A percentile compares a stretch with the other conserved stretches of the same genome.
Evolutionary conservation across 2,113 vertebrate genomes (phyloP).

Genomic region (Trogon surrucura): DNA sequence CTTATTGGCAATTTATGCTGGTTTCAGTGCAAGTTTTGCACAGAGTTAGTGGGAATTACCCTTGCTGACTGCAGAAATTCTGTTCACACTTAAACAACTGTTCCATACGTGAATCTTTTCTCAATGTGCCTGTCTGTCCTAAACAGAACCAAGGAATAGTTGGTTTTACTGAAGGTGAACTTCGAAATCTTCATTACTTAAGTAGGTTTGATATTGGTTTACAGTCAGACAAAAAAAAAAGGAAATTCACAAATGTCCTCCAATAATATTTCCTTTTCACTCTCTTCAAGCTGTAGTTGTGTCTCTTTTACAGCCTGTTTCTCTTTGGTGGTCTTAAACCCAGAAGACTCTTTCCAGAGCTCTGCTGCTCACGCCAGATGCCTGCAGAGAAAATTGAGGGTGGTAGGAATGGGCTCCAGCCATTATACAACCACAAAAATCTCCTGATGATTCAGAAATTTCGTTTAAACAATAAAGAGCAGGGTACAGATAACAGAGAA

Average conservation of each 20-base stretch:
- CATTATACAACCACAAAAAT: constrained; percentile 63
- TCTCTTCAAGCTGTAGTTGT: constrained; percentile 9
- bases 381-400: constrained; percentile 63
- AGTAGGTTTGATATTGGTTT: neutral
- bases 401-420: constrained; percentile 61
- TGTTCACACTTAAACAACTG: neutral
- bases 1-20: neutral
- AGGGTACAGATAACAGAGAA: constrained; percentile 55
- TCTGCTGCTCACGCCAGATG: constrained; percentile 53
- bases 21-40: neutral
- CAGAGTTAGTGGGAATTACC: neutral
- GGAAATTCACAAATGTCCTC: neutral
- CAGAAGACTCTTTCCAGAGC: constrained; percentile 47
- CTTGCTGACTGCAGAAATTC: neutral
- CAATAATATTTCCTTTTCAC: constrained; percentile 29
- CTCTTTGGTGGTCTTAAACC: constrained; percentile 64
- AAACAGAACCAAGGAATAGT: neutral
- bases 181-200: neutral
- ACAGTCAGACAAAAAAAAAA: neutral
- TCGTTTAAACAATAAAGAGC: constrained; percentile 63
- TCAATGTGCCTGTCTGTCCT: neutral
- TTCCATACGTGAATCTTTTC: neutral
- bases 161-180: neutral
- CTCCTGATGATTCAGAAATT: constrained; percentile 65
- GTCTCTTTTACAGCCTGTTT: constrained; percentile 44